phyloP scores from a whole-genome alignment of 2,888 invertebrate species.

The Prosopocoilus inquinatus region DNA sequence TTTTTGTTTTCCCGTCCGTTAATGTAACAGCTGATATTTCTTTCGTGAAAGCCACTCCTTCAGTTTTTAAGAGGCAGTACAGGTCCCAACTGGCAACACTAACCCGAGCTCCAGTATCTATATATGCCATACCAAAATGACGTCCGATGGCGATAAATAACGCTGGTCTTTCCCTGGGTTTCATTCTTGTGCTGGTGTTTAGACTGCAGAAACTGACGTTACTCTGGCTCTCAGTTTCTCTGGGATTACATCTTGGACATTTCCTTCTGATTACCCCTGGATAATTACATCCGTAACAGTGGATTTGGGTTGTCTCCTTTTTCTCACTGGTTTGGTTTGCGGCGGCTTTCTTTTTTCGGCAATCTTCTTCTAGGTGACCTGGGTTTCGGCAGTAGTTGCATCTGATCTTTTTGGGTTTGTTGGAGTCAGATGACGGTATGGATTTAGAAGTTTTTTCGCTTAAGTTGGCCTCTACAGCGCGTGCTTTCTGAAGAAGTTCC shows the following conservation, averaged over 20 bases:
- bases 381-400: conserved; percentile 3
- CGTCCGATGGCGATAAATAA: not conserved
- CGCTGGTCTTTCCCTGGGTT: conserved; percentile 1
- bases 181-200: not conserved
- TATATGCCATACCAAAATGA: not conserved
- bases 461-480: not conserved
- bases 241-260: conserved; percentile 12
- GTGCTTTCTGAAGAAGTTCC: conserved; percentile 3
- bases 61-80: conserved; percentile 13
- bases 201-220: not conserved
- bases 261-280: conserved; percentile 25
- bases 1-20: conserved; percentile 18
- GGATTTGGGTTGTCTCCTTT: not conserved
- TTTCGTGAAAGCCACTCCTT: conserved; percentile 6
- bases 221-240: conserved; percentile 7
- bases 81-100: conserved; percentile 9
- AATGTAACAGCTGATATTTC: conserved; percentile 9
- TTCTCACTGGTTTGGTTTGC: not conserved
- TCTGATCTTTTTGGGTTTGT: not conserved
- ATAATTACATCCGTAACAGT: conserved; percentile 28
- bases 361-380: not conserved
- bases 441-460: not conserved
- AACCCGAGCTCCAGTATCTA: conserved; percentile 4
- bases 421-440: not conserved
- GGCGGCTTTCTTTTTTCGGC: not conserved